Conservation (phyloP, 2,797 vertebrate species). For the Hippocampus kuda region DNA sequence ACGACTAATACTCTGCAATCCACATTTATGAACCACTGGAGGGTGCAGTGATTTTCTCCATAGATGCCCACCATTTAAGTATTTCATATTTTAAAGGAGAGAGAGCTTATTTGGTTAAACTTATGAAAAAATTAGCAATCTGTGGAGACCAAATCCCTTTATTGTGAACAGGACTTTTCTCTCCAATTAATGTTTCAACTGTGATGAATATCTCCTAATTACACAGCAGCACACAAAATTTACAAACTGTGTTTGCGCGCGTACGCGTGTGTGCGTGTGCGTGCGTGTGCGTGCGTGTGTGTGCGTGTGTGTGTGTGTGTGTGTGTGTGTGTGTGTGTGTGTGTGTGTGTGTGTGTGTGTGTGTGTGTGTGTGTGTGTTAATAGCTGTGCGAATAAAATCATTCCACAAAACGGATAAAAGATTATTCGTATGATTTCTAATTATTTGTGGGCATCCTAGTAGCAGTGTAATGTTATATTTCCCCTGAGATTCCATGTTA, state of each 20-base stretch:
- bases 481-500: background rate
- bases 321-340: background rate
- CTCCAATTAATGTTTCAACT: slow-evolving; percentile 24
- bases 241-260: background rate
- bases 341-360: background rate
- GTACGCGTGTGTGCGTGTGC: background rate
- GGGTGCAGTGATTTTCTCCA: slow-evolving; percentile 2
- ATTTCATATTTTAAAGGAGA: slow-evolving; percentile 29
- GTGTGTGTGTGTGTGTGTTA: background rate
- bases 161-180: slow-evolving; percentile 17
- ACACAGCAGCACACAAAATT: slow-evolving; percentile 22
- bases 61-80: slow-evolving; percentile 17
- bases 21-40: slow-evolving; percentile 2
- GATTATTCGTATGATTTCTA: background rate
- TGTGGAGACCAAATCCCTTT: slow-evolving; percentile 19
- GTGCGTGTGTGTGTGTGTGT: background rate
- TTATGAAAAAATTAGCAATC: slow-evolving; percentile 31
- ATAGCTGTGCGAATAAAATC: background rate
- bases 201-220: slow-evolving; percentile 12
- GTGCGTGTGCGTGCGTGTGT: background rate
- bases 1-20: slow-evolving; percentile 4
- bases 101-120: slow-evolving; percentile 17
- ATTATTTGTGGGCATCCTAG: background rate
- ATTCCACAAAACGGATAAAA: background rate
- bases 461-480: background rate